Conservation (phyloP, 2,797 vertebrate genomes). For the Coluber constrictor region DNA sequence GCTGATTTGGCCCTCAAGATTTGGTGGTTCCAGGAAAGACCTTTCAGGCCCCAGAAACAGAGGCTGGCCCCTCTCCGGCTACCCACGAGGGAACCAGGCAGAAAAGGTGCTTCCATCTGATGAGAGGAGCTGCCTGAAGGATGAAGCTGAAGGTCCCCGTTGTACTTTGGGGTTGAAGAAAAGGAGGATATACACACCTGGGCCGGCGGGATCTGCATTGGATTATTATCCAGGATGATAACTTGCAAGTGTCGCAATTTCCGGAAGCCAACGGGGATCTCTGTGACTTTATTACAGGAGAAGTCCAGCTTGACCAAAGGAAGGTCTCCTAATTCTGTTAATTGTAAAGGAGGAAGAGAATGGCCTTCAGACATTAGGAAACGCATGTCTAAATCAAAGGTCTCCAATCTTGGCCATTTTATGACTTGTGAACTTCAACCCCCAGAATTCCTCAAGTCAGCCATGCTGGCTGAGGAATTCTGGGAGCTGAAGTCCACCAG, state of each 20-base stretch:
- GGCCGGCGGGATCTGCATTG: slow-evolving; percentile 95
- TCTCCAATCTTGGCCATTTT: too few species aligned
- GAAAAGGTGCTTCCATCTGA: not conserved
- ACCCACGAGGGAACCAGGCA: not conserved
- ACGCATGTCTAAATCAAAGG: not conserved
- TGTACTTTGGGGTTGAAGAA: not conserved
- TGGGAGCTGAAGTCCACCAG: too few species aligned
- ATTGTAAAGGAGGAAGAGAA: slow-evolving; percentile 41
- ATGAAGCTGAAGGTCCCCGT: not conserved
- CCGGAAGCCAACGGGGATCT: slow-evolving; percentile 91
- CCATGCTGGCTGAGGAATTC: too few species aligned
- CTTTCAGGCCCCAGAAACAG: not conserved
- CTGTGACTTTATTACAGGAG: slow-evolving; percentile 97
- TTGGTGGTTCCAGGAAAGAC: not conserved
- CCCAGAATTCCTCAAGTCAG: too few species aligned
- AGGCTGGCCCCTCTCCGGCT: not conserved
- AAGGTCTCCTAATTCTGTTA: slow-evolving; percentile 88
- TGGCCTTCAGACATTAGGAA: not conserved
- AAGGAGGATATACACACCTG: slow-evolving; percentile 79
- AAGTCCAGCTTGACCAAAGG: slow-evolving; percentile 95
- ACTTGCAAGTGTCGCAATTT: slow-evolving; percentile 92
- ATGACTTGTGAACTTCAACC: too few species aligned
- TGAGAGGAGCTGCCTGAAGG: not conserved
- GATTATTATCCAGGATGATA: slow-evolving; percentile 95
- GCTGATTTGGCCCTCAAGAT: not conserved